Percentiles rank a stretch among this genome's conserved stretches.
Evolutionary conservation across 2,113 vertebrate species (phyloP).

Genomic region (Phocoena sinus): DNA sequence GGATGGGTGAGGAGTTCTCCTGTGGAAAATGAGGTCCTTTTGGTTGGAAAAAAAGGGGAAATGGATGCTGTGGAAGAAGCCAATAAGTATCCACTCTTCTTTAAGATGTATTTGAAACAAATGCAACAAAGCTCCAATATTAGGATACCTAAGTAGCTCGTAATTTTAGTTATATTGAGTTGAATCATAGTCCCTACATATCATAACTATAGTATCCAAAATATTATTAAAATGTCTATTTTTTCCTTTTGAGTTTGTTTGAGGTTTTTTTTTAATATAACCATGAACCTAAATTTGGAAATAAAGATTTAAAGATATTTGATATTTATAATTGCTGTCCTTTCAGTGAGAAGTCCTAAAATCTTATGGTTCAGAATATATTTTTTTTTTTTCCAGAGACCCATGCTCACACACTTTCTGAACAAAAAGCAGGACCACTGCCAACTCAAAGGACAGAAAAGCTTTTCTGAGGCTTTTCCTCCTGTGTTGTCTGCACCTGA

Average conservation of each 20-base stretch:
- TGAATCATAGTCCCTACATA: not conserved
- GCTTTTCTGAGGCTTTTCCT: not conserved
- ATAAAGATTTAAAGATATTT: not conserved
- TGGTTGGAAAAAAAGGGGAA: not conserved
- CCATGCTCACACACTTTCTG: not conserved
- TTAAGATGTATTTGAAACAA: not conserved
- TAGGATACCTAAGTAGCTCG: not conserved
- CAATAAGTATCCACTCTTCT: not conserved
- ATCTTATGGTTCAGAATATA: not conserved
- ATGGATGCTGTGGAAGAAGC: not conserved
- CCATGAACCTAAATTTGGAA: not conserved
- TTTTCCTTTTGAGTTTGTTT: slow-evolving; percentile 28
- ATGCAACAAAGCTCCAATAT: not conserved
- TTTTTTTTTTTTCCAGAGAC: not conserved
- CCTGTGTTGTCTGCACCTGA: not conserved
- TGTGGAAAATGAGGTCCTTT: not conserved
- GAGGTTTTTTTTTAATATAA: not conserved
- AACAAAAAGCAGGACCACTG: not conserved
- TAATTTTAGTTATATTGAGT: not conserved
- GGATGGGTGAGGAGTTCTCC: not conserved
- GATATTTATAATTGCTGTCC: not conserved
- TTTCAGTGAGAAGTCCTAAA: not conserved
- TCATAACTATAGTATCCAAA: not conserved
- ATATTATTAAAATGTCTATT: not conserved
- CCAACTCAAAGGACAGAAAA: not conserved